Evolutionary conservation across 2,113 vertebrate species (phyloP).

Genomic region (Xerus inauris): DNA sequence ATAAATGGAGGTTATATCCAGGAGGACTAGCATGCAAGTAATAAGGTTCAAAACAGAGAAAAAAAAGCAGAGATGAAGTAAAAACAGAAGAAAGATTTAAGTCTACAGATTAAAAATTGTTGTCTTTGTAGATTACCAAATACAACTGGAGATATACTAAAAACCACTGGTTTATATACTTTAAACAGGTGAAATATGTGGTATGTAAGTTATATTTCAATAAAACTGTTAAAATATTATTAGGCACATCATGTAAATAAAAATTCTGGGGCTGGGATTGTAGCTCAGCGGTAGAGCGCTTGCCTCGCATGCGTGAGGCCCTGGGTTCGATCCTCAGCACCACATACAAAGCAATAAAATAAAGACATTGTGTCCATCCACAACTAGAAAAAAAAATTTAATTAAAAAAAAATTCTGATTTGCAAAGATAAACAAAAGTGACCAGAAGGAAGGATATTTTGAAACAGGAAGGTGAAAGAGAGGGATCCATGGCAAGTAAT

Average conservation of each 20-base stretch:
- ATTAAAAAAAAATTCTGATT: neutral
- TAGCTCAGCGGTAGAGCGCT: no score
- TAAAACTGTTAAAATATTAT: neutral
- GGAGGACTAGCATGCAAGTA: neutral
- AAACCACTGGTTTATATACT: neutral
- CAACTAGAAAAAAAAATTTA: no score
- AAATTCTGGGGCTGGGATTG: no score
- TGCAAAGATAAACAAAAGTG: neutral
- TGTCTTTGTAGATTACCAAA: neutral
- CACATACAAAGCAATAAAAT: no score
- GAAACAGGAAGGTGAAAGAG: neutral
- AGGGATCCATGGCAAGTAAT: neutral
- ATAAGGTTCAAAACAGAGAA: neutral
- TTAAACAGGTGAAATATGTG: neutral
- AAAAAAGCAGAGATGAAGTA: neutral
- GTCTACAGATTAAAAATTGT: neutral
- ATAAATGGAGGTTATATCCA: neutral
- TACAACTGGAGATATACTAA: neutral
- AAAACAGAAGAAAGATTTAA: constrained; percentile 7
- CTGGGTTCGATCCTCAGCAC: no score
- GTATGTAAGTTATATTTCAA: neutral
- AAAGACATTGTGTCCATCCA: no score
- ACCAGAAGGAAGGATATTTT: neutral
- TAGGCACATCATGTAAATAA: neutral
- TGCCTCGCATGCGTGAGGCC: no score